These are phyloP conservation scores for Opisthocomus hoazin DNA, from an alignment of 2,113 vertebrate genomes.

Conservation along the genomic window DNA sequence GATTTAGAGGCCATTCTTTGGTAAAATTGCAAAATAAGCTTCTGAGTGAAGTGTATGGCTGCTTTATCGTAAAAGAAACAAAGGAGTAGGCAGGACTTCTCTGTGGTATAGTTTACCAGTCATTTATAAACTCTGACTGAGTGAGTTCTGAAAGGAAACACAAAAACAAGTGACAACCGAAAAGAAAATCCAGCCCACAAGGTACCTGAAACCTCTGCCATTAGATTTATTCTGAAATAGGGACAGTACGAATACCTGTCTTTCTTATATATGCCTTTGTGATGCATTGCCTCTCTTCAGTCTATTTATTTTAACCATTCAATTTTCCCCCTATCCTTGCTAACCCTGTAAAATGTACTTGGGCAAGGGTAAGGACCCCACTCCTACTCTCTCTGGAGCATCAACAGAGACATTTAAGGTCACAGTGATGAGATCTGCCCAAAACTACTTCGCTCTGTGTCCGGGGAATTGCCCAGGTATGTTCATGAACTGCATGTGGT, in stretches of 20 bases:
- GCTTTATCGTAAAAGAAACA: neutral
- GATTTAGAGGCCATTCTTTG: neutral
- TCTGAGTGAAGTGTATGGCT: neutral
- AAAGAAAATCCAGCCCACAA: neutral
- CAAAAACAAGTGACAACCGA: neutral
- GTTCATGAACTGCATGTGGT: neutral
- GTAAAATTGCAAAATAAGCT: conserved; percentile 18
- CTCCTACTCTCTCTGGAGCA: neutral
- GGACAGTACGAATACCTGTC: neutral
- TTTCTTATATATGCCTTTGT: neutral
- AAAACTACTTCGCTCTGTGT: neutral
- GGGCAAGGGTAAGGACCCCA: neutral
- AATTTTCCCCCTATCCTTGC: neutral
- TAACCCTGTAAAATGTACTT: neutral
- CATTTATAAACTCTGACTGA: conserved; percentile 15
- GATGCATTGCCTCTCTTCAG: neutral
- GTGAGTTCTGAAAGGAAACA: neutral
- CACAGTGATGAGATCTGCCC: neutral
- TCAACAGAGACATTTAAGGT: neutral
- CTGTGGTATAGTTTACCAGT: neutral
- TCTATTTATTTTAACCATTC: neutral
- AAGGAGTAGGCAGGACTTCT: neutral
- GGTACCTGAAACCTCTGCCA: neutral
- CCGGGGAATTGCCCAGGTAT: neutral
- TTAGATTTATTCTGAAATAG: neutral